Evolutionary conservation across 2,797 vertebrate species (phyloP).

Genomic region (Sebastes diploproa): DNA sequence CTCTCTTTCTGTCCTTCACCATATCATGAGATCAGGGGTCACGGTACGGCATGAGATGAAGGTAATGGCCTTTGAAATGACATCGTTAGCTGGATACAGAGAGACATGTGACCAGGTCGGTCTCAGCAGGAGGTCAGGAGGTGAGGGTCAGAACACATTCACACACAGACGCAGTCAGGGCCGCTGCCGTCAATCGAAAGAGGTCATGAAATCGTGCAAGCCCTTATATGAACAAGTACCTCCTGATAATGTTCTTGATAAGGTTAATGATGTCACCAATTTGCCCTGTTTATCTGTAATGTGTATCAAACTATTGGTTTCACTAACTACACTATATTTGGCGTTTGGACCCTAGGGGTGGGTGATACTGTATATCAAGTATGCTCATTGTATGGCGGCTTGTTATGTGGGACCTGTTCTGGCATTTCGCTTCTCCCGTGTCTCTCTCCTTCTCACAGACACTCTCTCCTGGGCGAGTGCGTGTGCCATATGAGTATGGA

Average conservation of each 20-base stretch:
- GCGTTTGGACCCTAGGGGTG: too few species aligned
- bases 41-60: neutral
- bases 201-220: neutral
- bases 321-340: neutral
- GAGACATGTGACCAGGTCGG: conserved; percentile 16
- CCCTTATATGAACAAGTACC: neutral
- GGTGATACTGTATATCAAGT: too few species aligned
- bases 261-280: neutral
- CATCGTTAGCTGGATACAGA: conserved; percentile 30
- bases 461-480: too few species aligned
- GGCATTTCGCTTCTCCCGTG: too few species aligned
- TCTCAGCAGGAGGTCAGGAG: conserved; percentile 15
- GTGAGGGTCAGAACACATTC: conserved; percentile 19
- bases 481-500: too few species aligned
- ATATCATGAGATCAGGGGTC: conserved; percentile 12
- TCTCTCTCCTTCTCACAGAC: too few species aligned
- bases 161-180: neutral
- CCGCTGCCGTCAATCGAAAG: neutral
- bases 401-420: too few species aligned
- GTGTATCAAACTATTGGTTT: neutral
- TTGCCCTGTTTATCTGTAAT: neutral
- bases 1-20: neutral
- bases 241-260: neutral
- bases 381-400: too few species aligned
- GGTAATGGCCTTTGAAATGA: conserved; percentile 51